These are phyloP conservation scores for Seriola rivoliana DNA, from an alignment of 2,113 vertebrate species.

Conservation along the genomic window DNA sequence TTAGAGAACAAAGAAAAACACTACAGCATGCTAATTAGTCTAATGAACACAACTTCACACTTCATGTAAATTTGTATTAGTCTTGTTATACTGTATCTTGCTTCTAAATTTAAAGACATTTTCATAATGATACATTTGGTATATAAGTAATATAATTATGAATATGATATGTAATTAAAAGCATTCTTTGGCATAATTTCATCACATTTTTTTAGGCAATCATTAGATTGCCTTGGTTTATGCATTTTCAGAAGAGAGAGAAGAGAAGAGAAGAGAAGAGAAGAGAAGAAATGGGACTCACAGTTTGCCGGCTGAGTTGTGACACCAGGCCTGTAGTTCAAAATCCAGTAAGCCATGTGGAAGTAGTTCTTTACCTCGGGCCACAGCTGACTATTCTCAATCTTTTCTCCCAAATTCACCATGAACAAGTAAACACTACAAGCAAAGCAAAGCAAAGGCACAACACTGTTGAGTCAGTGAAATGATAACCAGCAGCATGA, in stretches of 20 bases:
- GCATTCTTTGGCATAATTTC: too few species aligned
- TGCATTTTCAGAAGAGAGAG: too few species aligned
- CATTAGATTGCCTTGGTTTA: too few species aligned
- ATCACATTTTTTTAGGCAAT: too few species aligned
- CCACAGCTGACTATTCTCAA: constrained; percentile 77
- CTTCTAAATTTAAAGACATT: too few species aligned
- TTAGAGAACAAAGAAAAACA: not conserved
- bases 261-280: not conserved
- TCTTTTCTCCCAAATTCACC: constrained; percentile 57
- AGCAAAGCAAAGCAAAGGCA: constrained; percentile 32
- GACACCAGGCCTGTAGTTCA: constrained; percentile 76
- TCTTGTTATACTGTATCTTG: not conserved
- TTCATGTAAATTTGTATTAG: not conserved
- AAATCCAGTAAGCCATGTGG: constrained; percentile 80
- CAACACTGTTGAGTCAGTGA: constrained; percentile 15
- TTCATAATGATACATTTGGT: too few species aligned
- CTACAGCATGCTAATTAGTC: not conserved
- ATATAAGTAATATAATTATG: too few species aligned
- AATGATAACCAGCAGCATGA: not conserved
- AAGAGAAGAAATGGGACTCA: constrained; percentile 59
- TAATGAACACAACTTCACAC: not conserved
- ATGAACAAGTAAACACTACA: constrained; percentile 65
- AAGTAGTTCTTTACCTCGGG: constrained; percentile 74
- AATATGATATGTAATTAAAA: too few species aligned
- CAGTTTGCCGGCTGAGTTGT: constrained; percentile 77